Evolutionary conservation across 2,797 vertebrate genomes (phyloP).

Genomic region (Bradypodion pumilum): DNA sequence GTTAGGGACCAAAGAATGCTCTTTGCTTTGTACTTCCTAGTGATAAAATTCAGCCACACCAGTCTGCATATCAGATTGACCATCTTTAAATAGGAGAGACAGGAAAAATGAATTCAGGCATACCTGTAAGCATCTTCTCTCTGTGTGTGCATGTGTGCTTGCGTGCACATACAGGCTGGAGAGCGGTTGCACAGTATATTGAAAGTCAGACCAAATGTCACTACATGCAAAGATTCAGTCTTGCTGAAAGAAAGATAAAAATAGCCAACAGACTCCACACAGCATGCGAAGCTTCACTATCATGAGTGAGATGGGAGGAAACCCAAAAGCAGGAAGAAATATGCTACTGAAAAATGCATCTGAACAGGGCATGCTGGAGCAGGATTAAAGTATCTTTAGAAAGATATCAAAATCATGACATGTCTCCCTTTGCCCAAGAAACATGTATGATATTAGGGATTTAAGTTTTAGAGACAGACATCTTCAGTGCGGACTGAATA

Average conservation of each 20-base stretch:
- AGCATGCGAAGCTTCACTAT: constrained; percentile 36
- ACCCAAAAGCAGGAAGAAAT: constrained; percentile 50
- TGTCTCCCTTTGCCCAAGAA: constrained; percentile 56
- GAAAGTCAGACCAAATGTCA: constrained; percentile 34
- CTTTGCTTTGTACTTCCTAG: not conserved
- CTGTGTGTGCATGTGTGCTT: not conserved
- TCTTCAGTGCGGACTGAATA: constrained; percentile 39
- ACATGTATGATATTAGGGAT: not conserved
- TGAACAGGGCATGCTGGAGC: constrained; percentile 66
- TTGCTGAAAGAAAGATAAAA: constrained; percentile 26
- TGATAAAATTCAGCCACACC: not conserved
- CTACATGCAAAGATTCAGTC: constrained; percentile 5
- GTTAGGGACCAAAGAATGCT: too few relatives aligned
- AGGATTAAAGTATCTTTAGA: constrained; percentile 64
- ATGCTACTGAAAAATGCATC: constrained; percentile 54
- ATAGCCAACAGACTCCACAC: constrained; percentile 37
- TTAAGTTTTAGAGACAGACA: not conserved
- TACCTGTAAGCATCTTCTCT: not conserved
- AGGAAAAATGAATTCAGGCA: not conserved
- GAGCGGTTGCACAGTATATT: constrained; percentile 14
- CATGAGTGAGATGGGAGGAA: constrained; percentile 33
- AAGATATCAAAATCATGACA: constrained; percentile 12
- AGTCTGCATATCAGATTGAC: not conserved
- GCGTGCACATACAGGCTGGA: not conserved
- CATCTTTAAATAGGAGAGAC: constrained; percentile 7